A percentile compares a stretch with the other conserved stretches of the same genome.
These are phyloP conservation scores for Eurystomus glaucurus DNA, from an alignment of 2,797 vertebrate genomes.

Conservation along the genomic window DNA sequence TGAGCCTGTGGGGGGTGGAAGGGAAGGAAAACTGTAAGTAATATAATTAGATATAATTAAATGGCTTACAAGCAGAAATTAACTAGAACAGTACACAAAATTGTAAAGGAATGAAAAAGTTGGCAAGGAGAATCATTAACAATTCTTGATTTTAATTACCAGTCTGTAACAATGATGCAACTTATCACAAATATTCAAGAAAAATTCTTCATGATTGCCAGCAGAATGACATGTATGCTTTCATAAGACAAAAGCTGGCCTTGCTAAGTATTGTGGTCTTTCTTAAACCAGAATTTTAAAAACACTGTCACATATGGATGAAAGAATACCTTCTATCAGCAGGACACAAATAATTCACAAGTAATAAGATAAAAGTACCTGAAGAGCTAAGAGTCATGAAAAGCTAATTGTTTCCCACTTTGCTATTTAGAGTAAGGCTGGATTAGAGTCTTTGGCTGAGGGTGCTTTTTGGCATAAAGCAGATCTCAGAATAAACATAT, in stretches of 20 bases:
- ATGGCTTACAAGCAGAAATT: constrained; percentile 2
- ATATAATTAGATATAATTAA: not conserved
- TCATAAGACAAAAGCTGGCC: not conserved
- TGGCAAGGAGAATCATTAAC: not conserved
- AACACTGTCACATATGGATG: not conserved
- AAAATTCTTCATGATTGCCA: not conserved
- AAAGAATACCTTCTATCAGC: not conserved
- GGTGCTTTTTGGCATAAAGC: not conserved
- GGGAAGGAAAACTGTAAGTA: constrained; percentile 7
- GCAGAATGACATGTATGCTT: not conserved
- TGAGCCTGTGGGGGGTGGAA: constrained; percentile 23
- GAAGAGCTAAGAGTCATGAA: not conserved
- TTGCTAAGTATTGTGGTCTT: not conserved
- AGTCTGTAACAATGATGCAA: not conserved
- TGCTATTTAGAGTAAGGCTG: not conserved
- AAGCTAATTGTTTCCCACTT: not conserved
- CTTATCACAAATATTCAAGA: not conserved
- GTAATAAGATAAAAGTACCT: not conserved
- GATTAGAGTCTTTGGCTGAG: not conserved
- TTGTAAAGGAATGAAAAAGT: not conserved
- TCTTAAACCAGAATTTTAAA: not conserved
- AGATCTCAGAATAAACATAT: not conserved
- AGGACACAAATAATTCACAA: not conserved
- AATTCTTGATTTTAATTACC: not conserved
- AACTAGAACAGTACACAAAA: not conserved